Base-by-base conservation (phyloP, 2,888 invertebrate species). In the Drosophila niveifrons region DNA sequence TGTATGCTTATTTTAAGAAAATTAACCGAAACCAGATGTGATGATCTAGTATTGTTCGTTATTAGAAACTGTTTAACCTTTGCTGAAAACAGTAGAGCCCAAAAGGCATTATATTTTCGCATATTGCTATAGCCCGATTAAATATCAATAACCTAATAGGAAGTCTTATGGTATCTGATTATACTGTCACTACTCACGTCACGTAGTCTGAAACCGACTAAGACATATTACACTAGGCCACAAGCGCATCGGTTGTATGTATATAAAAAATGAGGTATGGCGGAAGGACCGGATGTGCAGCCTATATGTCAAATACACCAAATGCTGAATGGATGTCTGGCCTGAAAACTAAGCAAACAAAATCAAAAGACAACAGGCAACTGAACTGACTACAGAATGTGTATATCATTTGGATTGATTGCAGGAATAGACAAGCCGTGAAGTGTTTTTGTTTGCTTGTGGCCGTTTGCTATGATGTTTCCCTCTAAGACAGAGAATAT, bases 341-440 rank as follows among this genome's bases (percentile, higher is more conserved):
- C 51, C 52, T 46, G 66, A 46, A 69, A 65, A 53, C 79, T 70
- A 53, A 66, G 77, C 85, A 87, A 84, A 87, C 88, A 83, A 34
- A 57, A 62, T 59, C 73, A 50, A 55, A 71, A 68, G 47, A 57
- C 59, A 58, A 50, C 53, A 62, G 43, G 50, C 64, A 71, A 52
- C 68, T 47, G 68, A 69, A 46, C 51, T 50, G 68, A 65, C 46
- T 63, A n/a, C n/a, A n/a, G 64, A 88, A 88, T 88, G 83, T 83
- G 87, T 85, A 86, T 83, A 85, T 88, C 84, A 85, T 85, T 88
- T 83, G 88, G 87, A 85, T 85, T 85, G 84, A 85, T 88, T 85
- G 89, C 75, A 59, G 46, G 71, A 63, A 56, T 62, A 67, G 52
- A 65, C 66, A 61, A 65, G 70, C 67, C 67, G 51, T 41, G 72